Percentiles rank a stretch among this genome's conserved stretches.
Conservation (phyloP, 92 coral and sea anemone species). For the Anthopleura xanthogrammica region DNA sequence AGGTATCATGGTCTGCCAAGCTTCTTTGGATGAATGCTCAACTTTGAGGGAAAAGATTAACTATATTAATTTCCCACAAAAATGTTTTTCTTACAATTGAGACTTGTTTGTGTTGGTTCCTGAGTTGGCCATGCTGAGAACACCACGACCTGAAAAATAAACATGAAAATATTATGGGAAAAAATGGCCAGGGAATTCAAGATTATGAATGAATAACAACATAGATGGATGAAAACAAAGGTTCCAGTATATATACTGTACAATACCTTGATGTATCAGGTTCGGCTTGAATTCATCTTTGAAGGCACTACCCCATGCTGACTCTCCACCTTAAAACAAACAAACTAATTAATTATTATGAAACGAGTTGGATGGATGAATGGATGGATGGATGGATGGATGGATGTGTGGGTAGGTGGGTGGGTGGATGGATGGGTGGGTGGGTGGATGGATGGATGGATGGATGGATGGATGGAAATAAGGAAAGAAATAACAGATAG, state of each 20-base stretch:
- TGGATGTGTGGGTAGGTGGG: not conserved
- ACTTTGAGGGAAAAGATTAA: too few species aligned
- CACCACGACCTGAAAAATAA: conserved; percentile 76
- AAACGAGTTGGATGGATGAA: not conserved
- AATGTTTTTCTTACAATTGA: conserved; percentile 75
- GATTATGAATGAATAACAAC: not conserved
- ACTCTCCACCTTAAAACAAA: conserved; percentile 81
- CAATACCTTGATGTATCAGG: conserved; percentile 82
- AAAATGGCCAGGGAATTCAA: not conserved
- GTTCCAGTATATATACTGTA: not conserved
- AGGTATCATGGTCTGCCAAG: too few species aligned
- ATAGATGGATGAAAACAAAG: not conserved
- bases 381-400: not conserved
- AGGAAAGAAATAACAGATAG: too few species aligned
- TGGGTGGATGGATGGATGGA: not conserved
- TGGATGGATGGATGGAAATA: not conserved
- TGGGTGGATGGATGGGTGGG: not conserved
- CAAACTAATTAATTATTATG: not conserved
- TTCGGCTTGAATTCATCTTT: conserved; percentile 97
- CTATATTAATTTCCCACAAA: not conserved
- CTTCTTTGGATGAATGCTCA: not conserved
- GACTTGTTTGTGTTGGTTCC: conserved; percentile 96
- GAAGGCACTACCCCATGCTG: conserved; percentile 93
- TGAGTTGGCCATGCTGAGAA: conserved; percentile 96
- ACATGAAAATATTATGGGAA: not conserved